These are phyloP conservation scores for Platypus cylindrus DNA, from an alignment of 2,888 invertebrate species.

Conservation along the genomic window DNA sequence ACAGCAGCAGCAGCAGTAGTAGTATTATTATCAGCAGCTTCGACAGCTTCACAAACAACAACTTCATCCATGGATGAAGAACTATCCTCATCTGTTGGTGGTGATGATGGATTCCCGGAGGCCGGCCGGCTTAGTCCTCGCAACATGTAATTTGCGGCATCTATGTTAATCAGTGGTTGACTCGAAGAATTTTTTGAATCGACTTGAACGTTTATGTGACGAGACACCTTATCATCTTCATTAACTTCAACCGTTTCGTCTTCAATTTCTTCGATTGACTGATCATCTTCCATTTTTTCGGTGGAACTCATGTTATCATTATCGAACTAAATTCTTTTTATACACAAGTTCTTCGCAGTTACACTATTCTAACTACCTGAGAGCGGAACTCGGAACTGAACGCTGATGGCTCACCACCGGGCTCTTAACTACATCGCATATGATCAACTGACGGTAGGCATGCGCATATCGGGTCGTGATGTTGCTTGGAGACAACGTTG, in stretches of 20 bases:
- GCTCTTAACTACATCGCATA: slow-evolving; percentile 13
- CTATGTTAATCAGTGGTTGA: slow-evolving; percentile 35
- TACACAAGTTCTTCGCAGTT: slow-evolving; percentile 11
- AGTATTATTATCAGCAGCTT: too few relatives aligned
- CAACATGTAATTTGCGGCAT: slow-evolving; percentile 42
- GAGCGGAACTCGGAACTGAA: slow-evolving; percentile 20
- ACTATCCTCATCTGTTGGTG: neutral
- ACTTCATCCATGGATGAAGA: too few relatives aligned
- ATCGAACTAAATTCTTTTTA: slow-evolving; percentile 12
- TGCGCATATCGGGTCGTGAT: slow-evolving; percentile 16
- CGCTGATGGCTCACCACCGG: slow-evolving; percentile 10
- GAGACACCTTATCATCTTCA: slow-evolving; percentile 25
- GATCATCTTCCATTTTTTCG: slow-evolving; percentile 24
- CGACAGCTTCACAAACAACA: too few relatives aligned
- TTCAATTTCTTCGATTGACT: too few relatives aligned
- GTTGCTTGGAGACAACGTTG: slow-evolving; percentile 13
- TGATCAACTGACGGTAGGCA: slow-evolving; percentile 11
- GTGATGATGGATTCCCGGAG: slow-evolving; percentile 5
- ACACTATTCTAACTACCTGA: slow-evolving; percentile 18
- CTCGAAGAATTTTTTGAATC: slow-evolving; percentile 24
- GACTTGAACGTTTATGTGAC: slow-evolving; percentile 33
- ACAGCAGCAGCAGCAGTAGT: slow-evolving; percentile 7
- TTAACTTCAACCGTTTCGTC: too few relatives aligned
- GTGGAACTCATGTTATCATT: slow-evolving; percentile 30
- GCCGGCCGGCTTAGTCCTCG: slow-evolving; percentile 32